Conservation (phyloP, 2,888 invertebrate genomes). For the Eremobia ochroleuca region DNA sequence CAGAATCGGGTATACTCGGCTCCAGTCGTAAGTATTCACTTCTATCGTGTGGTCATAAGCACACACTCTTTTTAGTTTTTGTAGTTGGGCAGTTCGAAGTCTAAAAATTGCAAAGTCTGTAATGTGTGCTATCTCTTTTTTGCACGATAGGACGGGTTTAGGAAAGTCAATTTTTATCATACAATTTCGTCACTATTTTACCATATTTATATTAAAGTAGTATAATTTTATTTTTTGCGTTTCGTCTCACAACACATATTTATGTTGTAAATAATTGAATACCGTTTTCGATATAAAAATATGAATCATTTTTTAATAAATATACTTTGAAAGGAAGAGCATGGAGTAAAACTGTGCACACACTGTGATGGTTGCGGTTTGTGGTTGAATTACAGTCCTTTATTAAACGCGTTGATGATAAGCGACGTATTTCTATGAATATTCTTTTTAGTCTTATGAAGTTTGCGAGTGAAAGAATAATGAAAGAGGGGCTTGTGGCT, state of each 20-base stretch:
- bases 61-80: neutral
- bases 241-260: constrained; percentile 51
- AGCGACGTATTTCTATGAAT: neutral
- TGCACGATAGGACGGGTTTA: constrained; percentile 60
- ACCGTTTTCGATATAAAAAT: constrained; percentile 71
- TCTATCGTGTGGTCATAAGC: neutral
- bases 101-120: constrained; percentile 6
- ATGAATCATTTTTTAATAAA: constrained; percentile 69
- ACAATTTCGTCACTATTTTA: constrained; percentile 41
- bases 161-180: constrained; percentile 41
- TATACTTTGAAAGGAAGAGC: constrained; percentile 73
- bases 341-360: constrained; percentile 71
- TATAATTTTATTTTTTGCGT: constrained; percentile 27
- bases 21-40: neutral
- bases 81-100: neutral
- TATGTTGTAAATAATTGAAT: constrained; percentile 64
- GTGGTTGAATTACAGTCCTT: constrained; percentile 33
- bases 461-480: neutral
- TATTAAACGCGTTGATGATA: neutral
- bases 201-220: constrained; percentile 32
- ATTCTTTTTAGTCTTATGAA: neutral
- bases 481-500: no score
- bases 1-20: neutral
- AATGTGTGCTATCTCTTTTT: constrained; percentile 44
- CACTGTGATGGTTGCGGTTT: constrained; percentile 51